Evolutionary conservation across 2,888 invertebrate genomes (phyloP).

Genomic region (Myopa testacea): DNA sequence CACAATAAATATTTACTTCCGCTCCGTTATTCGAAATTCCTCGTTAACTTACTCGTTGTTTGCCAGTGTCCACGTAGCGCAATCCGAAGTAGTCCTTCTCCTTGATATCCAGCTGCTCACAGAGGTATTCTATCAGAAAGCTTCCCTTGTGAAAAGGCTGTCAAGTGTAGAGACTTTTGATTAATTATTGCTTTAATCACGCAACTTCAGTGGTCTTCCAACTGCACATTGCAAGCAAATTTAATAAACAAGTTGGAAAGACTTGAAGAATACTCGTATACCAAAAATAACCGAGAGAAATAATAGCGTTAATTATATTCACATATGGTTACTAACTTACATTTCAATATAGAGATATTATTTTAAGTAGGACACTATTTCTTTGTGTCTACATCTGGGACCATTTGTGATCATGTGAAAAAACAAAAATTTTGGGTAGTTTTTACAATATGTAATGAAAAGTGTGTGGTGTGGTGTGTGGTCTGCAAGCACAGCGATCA

Average conservation of each 20-base stretch:
- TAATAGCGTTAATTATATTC: neutral
- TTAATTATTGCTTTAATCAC: slow-evolving; percentile 20
- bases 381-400: no score
- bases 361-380: no score
- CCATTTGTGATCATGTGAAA: no score
- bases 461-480: no score
- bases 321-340: no score
- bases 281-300: neutral
- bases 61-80: slow-evolving; percentile 88
- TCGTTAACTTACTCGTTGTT: slow-evolving; percentile 83
- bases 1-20: neutral
- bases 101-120: slow-evolving; percentile 88
- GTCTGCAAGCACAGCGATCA: no score
- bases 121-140: slow-evolving; percentile 89
- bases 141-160: slow-evolving; percentile 91
- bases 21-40: neutral
- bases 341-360: no score
- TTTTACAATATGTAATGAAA: no score
- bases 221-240: neutral
- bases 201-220: slow-evolving; percentile 24
- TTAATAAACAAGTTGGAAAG: no score
- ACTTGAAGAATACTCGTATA: no score
- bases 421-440: no score
- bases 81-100: slow-evolving; percentile 96
- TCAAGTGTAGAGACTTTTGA: slow-evolving; percentile 28